These are phyloP conservation scores for Cerceris rybyensis DNA, from an alignment of 2,888 invertebrate species.

Conservation along the genomic window DNA sequence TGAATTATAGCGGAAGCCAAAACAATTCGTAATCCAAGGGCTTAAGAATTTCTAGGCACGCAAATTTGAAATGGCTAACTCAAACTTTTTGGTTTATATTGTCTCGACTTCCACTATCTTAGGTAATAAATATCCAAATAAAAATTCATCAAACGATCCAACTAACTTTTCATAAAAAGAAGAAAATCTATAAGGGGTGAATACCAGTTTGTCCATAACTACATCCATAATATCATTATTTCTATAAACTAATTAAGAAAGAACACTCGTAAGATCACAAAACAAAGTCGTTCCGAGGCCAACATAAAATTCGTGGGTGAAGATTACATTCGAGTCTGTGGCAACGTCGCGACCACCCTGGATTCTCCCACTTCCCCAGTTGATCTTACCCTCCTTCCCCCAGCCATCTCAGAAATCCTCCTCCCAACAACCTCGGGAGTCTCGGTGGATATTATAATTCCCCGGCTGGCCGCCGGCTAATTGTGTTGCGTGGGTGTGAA, in stretches of 20 bases:
- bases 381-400: neutral
- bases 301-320: neutral
- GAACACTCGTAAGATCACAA: no score
- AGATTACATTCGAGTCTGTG: neutral
- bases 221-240: no score
- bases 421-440: neutral
- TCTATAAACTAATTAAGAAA: no score
- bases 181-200: neutral
- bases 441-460: slow-evolving; percentile 75
- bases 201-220: no score
- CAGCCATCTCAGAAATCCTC: neutral
- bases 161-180: neutral
- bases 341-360: neutral
- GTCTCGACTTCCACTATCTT: no score
- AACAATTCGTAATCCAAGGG: no score
- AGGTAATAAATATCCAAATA: no score
- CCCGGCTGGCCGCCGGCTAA: slow-evolving; percentile 76
- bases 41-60: no score
- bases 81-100: no score
- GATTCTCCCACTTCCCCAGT: neutral
- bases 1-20: no score
- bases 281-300: neutral
- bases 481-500: slow-evolving; percentile 81
- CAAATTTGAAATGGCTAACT: no score
- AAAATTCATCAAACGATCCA: no score